Evolutionary conservation across 2,113 vertebrate species (phyloP), one percentile per base, ranked within the genome.

Genomic region (Paramormyrops kingsleyae): DNA sequence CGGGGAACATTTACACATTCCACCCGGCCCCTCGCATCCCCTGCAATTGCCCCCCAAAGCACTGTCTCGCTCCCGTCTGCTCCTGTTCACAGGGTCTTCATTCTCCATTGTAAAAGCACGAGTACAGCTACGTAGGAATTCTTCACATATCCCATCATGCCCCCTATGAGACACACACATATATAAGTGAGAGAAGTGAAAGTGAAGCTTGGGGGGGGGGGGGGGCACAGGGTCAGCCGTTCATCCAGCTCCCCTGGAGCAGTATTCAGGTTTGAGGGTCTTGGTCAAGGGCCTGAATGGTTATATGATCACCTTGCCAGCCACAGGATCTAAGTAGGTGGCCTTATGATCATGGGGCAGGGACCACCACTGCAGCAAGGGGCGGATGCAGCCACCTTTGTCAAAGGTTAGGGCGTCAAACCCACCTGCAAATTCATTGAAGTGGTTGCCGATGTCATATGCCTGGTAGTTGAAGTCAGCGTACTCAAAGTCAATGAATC

Each of bases 391-490:
- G 39, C 21, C 80, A 12, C 8, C 85, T 35, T 27, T 17, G 46
- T 35, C 10, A 8, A 19, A 62, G 59, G 9, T 42, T n/a, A 6
- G 10, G 21, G 53, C 9, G 12, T 2, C 46, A 2, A 39, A 27
- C 91, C 87, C 9, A 92, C 91, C 91, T 89, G 91, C 84, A 50
- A 88, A 92, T 49, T 92, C 91, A 56, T 92, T 92, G 88, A 92
- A 92, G 88, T 92, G 91, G 90, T 89, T 91, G 24, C 91, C 91
- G 24, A 92, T 92, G 86, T 92, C 91, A 24, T 88, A 92, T 2
- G 91, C 91, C 35, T 91, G 91, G 44, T 92, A 92, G 85, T 92
- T 92, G 88, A 89, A 92, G 21, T 90, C 90, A 13, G 90, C 74
- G 3, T 91, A 92, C 53, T 92, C 91, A 52, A 89, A 92, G 77